These are phyloP conservation scores for Yponomeuta evonymella DNA, from an alignment of 2,888 invertebrate species.

Conservation along the genomic window DNA sequence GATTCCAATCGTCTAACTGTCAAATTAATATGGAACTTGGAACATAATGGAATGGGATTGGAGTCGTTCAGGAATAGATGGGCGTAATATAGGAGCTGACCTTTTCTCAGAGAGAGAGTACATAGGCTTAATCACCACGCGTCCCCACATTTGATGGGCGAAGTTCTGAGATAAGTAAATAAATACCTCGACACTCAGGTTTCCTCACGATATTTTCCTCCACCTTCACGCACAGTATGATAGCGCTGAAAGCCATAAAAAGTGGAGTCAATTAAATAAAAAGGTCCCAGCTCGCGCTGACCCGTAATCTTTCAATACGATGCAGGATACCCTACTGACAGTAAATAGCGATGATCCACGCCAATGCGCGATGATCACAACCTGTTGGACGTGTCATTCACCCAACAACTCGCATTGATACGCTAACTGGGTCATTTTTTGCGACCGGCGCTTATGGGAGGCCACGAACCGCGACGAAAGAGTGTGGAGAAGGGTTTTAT, in stretches of 20 bases:
- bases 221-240: neutral
- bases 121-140: too few species aligned
- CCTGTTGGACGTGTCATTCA: slow-evolving; percentile 9
- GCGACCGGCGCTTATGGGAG: slow-evolving; percentile 9
- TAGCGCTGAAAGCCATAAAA: neutral
- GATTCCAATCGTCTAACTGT: too few species aligned
- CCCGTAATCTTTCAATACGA: too few species aligned
- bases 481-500: neutral
- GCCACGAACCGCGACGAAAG: neutral
- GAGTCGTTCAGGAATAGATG: too few species aligned
- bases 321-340: neutral
- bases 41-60: too few species aligned
- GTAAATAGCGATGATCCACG: slow-evolving; percentile 4
- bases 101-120: too few species aligned
- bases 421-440: slow-evolving; percentile 9
- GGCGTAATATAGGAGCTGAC: too few species aligned
- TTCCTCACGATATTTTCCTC: slow-evolving; percentile 5
- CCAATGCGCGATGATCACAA: neutral
- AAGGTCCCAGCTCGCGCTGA: neutral
- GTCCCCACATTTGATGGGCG: too few species aligned
- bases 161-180: too few species aligned
- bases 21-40: too few species aligned
- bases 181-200: neutral
- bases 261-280: neutral
- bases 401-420: neutral